phyloP scores from a whole-genome alignment of 2,797 vertebrate species.

The Cephalopachus bancanus region DNA sequence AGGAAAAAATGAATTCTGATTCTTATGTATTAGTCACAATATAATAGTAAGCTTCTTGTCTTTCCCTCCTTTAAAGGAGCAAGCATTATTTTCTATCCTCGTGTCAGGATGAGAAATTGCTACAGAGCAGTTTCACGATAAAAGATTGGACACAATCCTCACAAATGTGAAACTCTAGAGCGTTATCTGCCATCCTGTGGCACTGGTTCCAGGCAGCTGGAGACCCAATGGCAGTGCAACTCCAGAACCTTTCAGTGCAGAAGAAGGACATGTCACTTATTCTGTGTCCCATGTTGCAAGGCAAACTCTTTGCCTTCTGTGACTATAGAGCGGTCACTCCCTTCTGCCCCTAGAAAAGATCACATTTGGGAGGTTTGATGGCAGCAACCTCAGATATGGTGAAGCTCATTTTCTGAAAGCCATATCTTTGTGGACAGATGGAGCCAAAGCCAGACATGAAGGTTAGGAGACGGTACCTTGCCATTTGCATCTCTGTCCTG shows the following conservation, averaged over 20 bases:
- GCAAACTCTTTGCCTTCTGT: neutral
- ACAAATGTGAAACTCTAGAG: neutral
- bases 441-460: neutral
- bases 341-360: neutral
- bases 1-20: neutral
- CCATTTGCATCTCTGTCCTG: neutral
- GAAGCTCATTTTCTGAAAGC: conserved; percentile 54
- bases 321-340: neutral
- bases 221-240: neutral
- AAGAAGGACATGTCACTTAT: neutral
- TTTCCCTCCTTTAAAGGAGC: neutral
- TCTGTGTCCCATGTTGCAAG: neutral
- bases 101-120: neutral
- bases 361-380: neutral
- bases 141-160: neutral
- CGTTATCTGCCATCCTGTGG: neutral
- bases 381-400: neutral
- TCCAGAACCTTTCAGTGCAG: neutral
- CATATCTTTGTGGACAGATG: neutral
- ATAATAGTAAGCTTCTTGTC: neutral
- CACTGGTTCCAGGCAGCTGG: conserved; percentile 15
- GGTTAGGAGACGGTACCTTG: neutral
- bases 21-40: neutral
- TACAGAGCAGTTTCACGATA: neutral
- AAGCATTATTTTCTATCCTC: neutral